Conservation (phyloP, 2,888 invertebrate species). For the Deilephila elpenor region DNA sequence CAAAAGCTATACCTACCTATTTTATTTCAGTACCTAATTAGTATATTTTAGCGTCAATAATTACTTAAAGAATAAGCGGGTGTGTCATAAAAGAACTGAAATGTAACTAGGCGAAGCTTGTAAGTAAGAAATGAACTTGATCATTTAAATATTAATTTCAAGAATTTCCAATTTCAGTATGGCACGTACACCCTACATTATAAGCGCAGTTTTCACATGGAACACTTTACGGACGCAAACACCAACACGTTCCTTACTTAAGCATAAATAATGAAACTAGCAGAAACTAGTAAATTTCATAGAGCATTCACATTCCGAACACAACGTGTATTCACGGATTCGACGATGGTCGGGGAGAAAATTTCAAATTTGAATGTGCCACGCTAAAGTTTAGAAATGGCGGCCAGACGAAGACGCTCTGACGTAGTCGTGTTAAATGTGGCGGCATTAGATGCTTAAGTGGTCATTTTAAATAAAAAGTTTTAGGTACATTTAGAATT, state of each 20-base stretch:
- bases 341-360: conserved; percentile 57
- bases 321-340: conserved; percentile 48
- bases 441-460: conserved; percentile 34
- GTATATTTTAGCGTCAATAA: too few relatives aligned
- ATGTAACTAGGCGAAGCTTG: too few relatives aligned
- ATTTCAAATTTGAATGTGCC: conserved; percentile 71
- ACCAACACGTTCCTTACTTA: conserved; percentile 18
- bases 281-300: conserved; percentile 38
- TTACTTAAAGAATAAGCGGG: too few relatives aligned
- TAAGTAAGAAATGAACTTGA: not conserved
- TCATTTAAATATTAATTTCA: not conserved
- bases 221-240: not conserved
- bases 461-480: not conserved
- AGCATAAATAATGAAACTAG: conserved; percentile 20
- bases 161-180: not conserved
- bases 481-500: too few relatives aligned
- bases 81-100: too few relatives aligned
- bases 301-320: conserved; percentile 57
- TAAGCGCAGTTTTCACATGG: not conserved
- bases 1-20: too few relatives aligned
- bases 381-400: conserved; percentile 65
- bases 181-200: not conserved
- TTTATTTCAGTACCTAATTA: too few relatives aligned
- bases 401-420: conserved; percentile 47
- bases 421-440: conserved; percentile 49